Base-by-base conservation (phyloP, 37 sponge, comb jelly and placozoan species). In the Hexactinellida sp. region DNA sequence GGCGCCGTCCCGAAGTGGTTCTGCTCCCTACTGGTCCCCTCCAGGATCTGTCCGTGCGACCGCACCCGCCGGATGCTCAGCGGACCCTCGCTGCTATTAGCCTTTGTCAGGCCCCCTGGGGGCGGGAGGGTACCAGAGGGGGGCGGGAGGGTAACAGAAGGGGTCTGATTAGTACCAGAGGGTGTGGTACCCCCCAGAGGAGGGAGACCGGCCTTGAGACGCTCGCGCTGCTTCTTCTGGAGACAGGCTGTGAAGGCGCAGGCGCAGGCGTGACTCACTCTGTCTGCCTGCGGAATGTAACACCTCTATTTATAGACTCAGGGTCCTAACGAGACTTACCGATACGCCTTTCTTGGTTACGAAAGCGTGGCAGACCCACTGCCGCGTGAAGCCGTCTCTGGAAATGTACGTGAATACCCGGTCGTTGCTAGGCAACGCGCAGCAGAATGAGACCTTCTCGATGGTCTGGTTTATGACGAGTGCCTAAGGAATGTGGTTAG, bases 371-470 rank as follows among this genome's bases (percentile, higher is more conserved):
- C 91, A 91, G 7, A 91, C 37, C 91, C 91, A 91, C 54, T 84
- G 85, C 82, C 54, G 36, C 7, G 88, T 84, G 47, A 54, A 39
- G 9, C 88, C 88, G 0, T 91, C 91, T 52, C 91, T 37, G 54
- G 87, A 63, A 55, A 91, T 91, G 85, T 91, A 91, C 0, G 91
- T 88, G 82, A 91, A 91, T 13, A 91, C 85, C 16, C 88, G 35
- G 36, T 82, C 84, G 41, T 91, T 86, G 38, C 47, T 37, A 9
- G 88, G 86, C 82, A 86, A 84, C 21, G 91, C 88, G 7, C 88
- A 86, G 38, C 91, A 91, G 82, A 91, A 91, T 1, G 91, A 91
- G 24, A 91, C 86, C 85, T 91, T 91, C 34, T 91, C 85, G 19
- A 91, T 88, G 0, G 91, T 85, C 82, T 91, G 91, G 39, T 91